Conservation (phyloP, 2,888 invertebrate genomes). For the Brachypterus glaber region DNA sequence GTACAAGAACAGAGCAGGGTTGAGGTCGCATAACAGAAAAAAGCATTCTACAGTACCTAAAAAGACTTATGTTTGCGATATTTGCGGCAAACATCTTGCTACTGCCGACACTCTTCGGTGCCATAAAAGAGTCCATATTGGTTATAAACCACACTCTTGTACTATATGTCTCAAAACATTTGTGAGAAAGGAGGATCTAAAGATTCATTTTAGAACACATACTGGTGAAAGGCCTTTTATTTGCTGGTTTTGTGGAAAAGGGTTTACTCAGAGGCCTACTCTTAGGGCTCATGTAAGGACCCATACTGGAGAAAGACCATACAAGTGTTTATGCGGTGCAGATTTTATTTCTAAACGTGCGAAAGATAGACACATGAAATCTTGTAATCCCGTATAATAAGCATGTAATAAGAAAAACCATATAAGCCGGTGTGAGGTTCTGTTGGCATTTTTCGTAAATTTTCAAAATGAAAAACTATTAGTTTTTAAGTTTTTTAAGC, state of each 20-base stretch:
- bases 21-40: neutral
- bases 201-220: slow-evolving; percentile 49
- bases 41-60: no score
- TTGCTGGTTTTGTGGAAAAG: slow-evolving; percentile 51
- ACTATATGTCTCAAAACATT: slow-evolving; percentile 43
- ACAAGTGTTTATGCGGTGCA: slow-evolving; percentile 48
- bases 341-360: slow-evolving; percentile 41
- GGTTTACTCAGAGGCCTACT: slow-evolving; percentile 50
- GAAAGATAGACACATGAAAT: slow-evolving; percentile 33
- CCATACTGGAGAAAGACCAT: slow-evolving; percentile 51
- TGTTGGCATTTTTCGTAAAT: no score
- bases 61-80: no score
- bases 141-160: slow-evolving; percentile 42
- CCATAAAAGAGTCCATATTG: slow-evolving; percentile 46
- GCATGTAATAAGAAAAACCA: no score
- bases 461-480: no score
- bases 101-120: slow-evolving; percentile 44
- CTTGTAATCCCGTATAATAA: no score
- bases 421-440: no score
- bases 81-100: slow-evolving; percentile 47
- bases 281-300: slow-evolving; percentile 52
- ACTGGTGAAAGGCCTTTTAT: slow-evolving; percentile 53
- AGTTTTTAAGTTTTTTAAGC: no score
- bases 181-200: slow-evolving; percentile 50
- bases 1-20: neutral